Conservation (phyloP, 2,888 invertebrate species). For the Sinodicranocentrus sp. region DNA sequence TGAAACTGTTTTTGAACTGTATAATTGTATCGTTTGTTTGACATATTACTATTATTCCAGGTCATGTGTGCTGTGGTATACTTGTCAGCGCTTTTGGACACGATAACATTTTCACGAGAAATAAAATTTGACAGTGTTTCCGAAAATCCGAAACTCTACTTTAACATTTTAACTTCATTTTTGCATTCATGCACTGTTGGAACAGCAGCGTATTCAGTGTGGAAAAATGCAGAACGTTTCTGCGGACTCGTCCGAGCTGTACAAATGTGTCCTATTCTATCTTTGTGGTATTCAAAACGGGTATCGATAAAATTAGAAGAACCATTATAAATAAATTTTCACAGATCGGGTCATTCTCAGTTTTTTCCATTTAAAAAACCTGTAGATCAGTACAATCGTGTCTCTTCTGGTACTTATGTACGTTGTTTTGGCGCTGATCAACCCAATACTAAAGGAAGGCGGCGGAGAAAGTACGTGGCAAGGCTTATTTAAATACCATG, state of each 20-base stretch:
- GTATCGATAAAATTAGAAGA: not conserved
- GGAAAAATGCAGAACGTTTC: not conserved
- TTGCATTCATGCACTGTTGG: not conserved
- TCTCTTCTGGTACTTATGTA: not conserved
- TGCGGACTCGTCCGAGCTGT: slow-evolving; percentile 8
- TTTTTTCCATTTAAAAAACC: not conserved
- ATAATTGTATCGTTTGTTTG: not conserved
- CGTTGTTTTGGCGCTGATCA: slow-evolving; percentile 24
- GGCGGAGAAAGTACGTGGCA: not conserved
- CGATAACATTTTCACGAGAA: not conserved
- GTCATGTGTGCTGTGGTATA: slow-evolving; percentile 13
- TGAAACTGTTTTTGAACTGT: not conserved
- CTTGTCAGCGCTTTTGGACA: not conserved
- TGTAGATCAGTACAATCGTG: slow-evolving; percentile 19
- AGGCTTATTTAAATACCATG: not conserved
- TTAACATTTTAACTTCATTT: slow-evolving; percentile 17
- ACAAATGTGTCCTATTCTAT: slow-evolving; percentile 40
- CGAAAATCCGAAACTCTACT: slow-evolving; percentile 28
- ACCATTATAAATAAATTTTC: slow-evolving; percentile 2
- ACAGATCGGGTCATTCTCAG: not conserved
- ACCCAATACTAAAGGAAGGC: slow-evolving; percentile 27
- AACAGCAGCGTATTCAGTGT: slow-evolving; percentile 1
- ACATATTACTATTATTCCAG: slow-evolving; percentile 24
- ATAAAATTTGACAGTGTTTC: not conserved
- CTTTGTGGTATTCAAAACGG: slow-evolving; percentile 33